Percentiles rank a stretch among this genome's conserved stretches.
phyloP scores from a whole-genome alignment of 2,113 vertebrate species.

The Semicossyphus pulcher region DNA sequence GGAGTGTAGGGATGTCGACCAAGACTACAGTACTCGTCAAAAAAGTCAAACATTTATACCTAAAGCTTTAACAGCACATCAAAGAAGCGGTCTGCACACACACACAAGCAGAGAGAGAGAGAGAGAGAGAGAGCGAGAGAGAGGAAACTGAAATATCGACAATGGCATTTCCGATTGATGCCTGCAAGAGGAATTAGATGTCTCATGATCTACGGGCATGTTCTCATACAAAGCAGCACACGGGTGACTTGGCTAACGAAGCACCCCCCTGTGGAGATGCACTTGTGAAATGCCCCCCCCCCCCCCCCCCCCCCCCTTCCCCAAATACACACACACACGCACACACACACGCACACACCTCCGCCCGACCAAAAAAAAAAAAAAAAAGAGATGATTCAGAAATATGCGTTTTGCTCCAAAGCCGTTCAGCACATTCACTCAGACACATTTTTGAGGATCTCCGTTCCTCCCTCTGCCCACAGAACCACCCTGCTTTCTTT shows the following conservation, averaged over 20 bases:
- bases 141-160: slow-evolving; percentile 3
- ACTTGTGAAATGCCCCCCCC: slow-evolving; percentile 57
- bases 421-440: neutral
- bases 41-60: slow-evolving; percentile 41
- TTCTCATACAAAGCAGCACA: slow-evolving; percentile 40
- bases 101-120: neutral
- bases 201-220: slow-evolving; percentile 29
- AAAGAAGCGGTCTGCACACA: neutral
- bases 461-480: neutral
- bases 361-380: slow-evolving; percentile 32
- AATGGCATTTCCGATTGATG: slow-evolving; percentile 42
- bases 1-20: slow-evolving; percentile 10
- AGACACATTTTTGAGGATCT: too few species aligned
- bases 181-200: slow-evolving; percentile 1
- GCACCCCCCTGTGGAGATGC: slow-evolving; percentile 53
- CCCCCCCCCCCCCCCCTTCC: neutral
- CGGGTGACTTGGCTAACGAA: slow-evolving; percentile 58
- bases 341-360: slow-evolving; percentile 24
- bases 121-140: neutral
- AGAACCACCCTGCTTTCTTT: slow-evolving; percentile 14
- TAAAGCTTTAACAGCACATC: neutral
- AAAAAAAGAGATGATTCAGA: slow-evolving; percentile 43
- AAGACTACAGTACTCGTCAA: slow-evolving; percentile 5
- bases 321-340: neutral
- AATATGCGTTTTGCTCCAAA: slow-evolving; percentile 46